A percentile compares a stretch with the other conserved stretches of the same genome.
phyloP scores from a whole-genome alignment of 2,113 vertebrate species.

The Ia io region DNA sequence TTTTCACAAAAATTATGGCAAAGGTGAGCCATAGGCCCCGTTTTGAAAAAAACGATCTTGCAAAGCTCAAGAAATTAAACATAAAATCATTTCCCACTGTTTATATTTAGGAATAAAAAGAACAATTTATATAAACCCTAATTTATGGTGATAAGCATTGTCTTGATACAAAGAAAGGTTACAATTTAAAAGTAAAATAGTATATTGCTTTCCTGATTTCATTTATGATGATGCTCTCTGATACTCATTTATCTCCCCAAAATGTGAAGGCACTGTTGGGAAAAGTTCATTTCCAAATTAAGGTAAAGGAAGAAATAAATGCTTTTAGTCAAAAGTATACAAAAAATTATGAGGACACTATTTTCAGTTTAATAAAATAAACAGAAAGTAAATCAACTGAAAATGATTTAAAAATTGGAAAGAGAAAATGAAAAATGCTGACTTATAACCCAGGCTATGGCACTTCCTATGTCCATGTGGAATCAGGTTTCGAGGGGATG shows the following conservation, averaged over 20 bases:
- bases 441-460: constrained; percentile 99
- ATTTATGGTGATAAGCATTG: not conserved
- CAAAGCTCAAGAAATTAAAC: not conserved
- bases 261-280: not conserved
- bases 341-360: not conserved
- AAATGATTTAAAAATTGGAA: not conserved
- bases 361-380: not conserved
- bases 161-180: not conserved
- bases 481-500: constrained; percentile 94
- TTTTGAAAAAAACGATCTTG: not conserved
- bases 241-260: not conserved
- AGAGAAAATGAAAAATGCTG: constrained; percentile 72
- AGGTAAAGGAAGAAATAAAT: constrained; percentile 17
- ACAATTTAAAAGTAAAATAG: not conserved
- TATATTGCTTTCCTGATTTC: not conserved
- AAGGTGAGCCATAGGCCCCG: not conserved
- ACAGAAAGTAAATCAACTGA: not conserved
- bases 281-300: constrained; percentile 40
- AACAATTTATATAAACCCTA: constrained; percentile 4
- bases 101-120: constrained; percentile 14
- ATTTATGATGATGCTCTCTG: not conserved
- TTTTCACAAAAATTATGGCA: not conserved
- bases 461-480: constrained; percentile 97
- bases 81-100: not conserved
- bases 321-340: not conserved